Conservation (phyloP, 64 coral and sea anemone genomes). For the Stylophora pistillata region DNA sequence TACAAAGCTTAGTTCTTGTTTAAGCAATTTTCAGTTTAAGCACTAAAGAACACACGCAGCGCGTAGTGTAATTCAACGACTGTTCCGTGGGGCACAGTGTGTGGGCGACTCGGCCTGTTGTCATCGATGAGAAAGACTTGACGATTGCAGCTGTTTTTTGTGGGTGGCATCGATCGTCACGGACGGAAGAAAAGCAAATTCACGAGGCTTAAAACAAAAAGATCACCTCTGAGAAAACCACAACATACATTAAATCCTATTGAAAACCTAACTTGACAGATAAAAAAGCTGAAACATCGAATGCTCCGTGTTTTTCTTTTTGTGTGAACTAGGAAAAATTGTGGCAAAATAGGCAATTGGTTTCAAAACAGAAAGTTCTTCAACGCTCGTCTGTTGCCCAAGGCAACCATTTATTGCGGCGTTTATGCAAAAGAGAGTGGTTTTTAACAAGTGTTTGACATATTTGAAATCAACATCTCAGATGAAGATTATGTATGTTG, state of each 20-base stretch:
- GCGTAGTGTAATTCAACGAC: neutral
- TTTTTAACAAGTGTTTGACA: neutral
- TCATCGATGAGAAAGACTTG: neutral
- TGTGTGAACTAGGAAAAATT: neutral
- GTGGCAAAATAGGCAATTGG: neutral
- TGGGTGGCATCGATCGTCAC: constrained; percentile 8
- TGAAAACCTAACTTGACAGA: neutral
- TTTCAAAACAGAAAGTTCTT: neutral
- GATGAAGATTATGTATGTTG: neutral
- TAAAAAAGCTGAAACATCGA: neutral
- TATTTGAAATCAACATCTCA: neutral
- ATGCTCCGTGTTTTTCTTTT: neutral
- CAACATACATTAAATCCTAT: neutral
- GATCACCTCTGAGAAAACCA: neutral
- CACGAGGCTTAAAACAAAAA: neutral
- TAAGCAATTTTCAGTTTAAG: neutral
- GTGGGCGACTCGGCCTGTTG: constrained; percentile 13
- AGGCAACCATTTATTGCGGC: constrained; percentile 23
- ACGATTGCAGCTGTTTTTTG: constrained; percentile 24
- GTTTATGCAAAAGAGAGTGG: neutral
- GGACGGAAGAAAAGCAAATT: neutral
- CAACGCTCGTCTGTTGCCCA: neutral
- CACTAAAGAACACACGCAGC: neutral
- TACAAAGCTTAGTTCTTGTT: neutral
- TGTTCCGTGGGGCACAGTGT: neutral